Conservation (phyloP, 2,797 vertebrate genomes). For the Nasua narica region DNA sequence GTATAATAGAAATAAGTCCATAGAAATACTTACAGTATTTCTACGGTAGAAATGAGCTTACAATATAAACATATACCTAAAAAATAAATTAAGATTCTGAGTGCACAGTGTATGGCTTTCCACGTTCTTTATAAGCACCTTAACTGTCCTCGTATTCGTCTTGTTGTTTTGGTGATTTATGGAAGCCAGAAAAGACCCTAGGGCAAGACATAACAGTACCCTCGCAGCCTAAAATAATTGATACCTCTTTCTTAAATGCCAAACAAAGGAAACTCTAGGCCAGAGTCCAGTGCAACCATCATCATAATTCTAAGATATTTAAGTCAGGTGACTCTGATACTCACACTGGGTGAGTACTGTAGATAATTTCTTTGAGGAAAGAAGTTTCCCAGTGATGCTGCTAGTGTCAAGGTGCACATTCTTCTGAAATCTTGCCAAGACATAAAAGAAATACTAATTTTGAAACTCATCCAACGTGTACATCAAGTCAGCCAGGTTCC, state of each 20-base stretch:
- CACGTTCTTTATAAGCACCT: not conserved
- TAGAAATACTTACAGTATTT: too few relatives aligned
- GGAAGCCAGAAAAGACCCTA: slow-evolving; percentile 19
- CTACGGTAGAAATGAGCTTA: not conserved
- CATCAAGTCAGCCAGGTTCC: slow-evolving; percentile 12
- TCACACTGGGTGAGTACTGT: not conserved
- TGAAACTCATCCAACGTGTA: slow-evolving; percentile 6
- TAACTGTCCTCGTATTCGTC: slow-evolving; percentile 8
- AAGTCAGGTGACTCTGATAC: not conserved
- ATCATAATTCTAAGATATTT: not conserved
- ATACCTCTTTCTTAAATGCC: slow-evolving; percentile 22
- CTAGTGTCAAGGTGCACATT: not conserved
- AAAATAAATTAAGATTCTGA: slow-evolving; percentile 37
- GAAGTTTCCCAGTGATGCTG: not conserved
- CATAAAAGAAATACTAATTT: slow-evolving; percentile 32
- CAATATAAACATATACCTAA: not conserved
- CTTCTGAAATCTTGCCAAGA: slow-evolving; percentile 47
- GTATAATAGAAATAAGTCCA: not conserved
- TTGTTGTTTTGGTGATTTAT: slow-evolving; percentile 32
- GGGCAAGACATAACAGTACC: not conserved
- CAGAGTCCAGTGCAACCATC: not conserved
- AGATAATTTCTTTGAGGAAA: slow-evolving; percentile 9
- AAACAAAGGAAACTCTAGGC: slow-evolving; percentile 31
- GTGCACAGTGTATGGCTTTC: not conserved
- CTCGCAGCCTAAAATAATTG: slow-evolving; percentile 40